Percentiles rank a stretch among this genome's conserved stretches.
Conservation (phyloP, 2,888 invertebrate genomes). For the Scaptomyza cyrtandrae region DNA sequence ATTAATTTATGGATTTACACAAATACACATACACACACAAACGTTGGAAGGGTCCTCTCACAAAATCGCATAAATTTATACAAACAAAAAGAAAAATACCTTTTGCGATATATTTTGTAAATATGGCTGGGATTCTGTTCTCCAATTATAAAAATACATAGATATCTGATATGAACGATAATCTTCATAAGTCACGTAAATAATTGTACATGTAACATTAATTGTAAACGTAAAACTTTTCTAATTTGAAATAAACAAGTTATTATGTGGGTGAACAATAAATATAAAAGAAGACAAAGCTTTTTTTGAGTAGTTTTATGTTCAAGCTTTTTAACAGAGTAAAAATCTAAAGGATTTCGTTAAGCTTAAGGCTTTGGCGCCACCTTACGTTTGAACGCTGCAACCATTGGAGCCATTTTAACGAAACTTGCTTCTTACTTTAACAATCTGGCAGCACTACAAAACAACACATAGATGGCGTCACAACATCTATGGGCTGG, state of each 20-base stretch:
- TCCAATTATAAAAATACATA: slow-evolving; percentile 49
- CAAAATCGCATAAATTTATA: slow-evolving; percentile 36
- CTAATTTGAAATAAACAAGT: slow-evolving; percentile 79
- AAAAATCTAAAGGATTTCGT: background rate
- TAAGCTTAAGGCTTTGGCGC: background rate
- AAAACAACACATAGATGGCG: slow-evolving; percentile 36
- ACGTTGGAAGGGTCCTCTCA: slow-evolving; percentile 17
- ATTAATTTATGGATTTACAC: slow-evolving; percentile 54
- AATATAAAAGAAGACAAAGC: slow-evolving; percentile 11
- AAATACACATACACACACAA: slow-evolving; percentile 24
- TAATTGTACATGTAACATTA: slow-evolving; percentile 73
- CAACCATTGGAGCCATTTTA: background rate
- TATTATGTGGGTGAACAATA: slow-evolving; percentile 78
- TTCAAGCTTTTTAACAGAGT: background rate
- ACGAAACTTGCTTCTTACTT: background rate
- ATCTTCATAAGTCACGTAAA: slow-evolving; percentile 72
- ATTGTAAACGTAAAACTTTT: slow-evolving; percentile 75
- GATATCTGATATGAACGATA: slow-evolving; percentile 55
- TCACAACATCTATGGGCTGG: background rate
- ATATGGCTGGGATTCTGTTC: slow-evolving; percentile 53
- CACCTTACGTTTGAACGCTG: background rate
- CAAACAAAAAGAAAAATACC: slow-evolving; percentile 23
- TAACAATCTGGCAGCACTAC: slow-evolving; percentile 18
- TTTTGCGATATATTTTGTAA: slow-evolving; percentile 35
- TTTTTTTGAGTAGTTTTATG: background rate